Base-by-base conservation (phyloP, 2,888 invertebrate genomes). In the Cephus sareptanus region DNA sequence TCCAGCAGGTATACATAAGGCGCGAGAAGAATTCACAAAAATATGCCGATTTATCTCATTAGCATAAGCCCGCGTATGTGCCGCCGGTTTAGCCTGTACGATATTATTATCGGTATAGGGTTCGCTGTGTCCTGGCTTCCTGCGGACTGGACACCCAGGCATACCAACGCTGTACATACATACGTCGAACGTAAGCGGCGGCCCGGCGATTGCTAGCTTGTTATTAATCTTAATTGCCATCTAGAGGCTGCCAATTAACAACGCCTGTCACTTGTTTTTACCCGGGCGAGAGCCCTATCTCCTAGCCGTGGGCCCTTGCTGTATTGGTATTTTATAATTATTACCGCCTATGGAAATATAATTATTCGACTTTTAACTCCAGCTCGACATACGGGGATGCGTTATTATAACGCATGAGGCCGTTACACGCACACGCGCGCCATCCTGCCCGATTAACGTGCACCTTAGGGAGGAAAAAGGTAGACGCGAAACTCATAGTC, bases 211-310 rank as follows among this genome's bases (percentile, higher is more conserved):
- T 82, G 81, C 84, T 83, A 82, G 85, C 87, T 89, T 87, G 89
- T 90, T 89, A 90, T 90, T 90, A 90, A 90, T 90, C 90, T 90
- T 90, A 90, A 90, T 90, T 89, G 89, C 89, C 87, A 90, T 90
- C 89, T 87, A 85, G 85, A 87, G 86, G 83, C 85, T 87, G 89
- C 88, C 89, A 90, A 90, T 90, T 90, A 90, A 89, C 88, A 89
- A 89, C 88, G 88, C 87, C 88, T 89, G 89, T 90, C 89, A 89
- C 85, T 89, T 85, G 86, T 83, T 87, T 88, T 87, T 87, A 85
- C 83, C 82, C 84, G 81, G 78, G 23, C 9, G 23, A 79, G 78
- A 80, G 76, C 70, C 79, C 85, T 81, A 84, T 85, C 83, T 85
- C 79, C 77, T 75, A 40, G 76, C 69, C 73, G 76, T 69, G 69